Base-by-base conservation (phyloP, 2,797 vertebrate species). In the Botia kubotai region DNA sequence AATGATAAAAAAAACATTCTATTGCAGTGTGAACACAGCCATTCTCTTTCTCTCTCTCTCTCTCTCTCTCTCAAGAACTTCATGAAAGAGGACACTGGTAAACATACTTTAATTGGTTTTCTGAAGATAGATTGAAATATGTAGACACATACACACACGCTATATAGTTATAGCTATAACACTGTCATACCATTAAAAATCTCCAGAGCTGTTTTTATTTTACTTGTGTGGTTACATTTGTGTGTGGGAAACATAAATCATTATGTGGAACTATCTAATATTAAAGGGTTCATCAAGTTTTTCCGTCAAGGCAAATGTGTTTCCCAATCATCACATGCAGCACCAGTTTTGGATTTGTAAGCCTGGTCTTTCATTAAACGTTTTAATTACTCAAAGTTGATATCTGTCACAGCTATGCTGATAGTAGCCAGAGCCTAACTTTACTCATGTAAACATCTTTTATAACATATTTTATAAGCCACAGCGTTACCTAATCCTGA, bases 221-320 rank as follows among this genome's bases (percentile, higher is more conserved):
- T 53, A 13, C 23, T 65, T 36, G 26, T 66, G 65, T 52, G 72
- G 52, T 66, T 69, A 63, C 21, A 43, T 60, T 71, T 39, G 60
- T 46, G 48, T 66, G 21, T 73, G 65, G 36, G 36, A 77, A 69
- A 48, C 21, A 5, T 5, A 29, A 76, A 12, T 66, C 48, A 65
- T 39, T 72, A 63, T 69, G 48, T 66, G 58, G 63, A 68, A 86
- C 80, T 60, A 82, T 81, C 75, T 81, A 67, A 77, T 62, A 79
- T 68, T 21, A 6, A 65, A 60, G 29, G 10, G 19, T 69, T 69
- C 58, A 26, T 70, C 58, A 69, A 26, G 16, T 72, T 39, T 58
- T n/a, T 66, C 63, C 16, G 14, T 33, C 55, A 3, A 8, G 19
- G 46, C 12, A 52, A 63, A 55, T 55, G 48, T 36, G 12, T 76